These are phyloP conservation scores for Dreissena rostriformis DNA, from an alignment of 1,140 invertebrate genomes.

Conservation along the genomic window DNA sequence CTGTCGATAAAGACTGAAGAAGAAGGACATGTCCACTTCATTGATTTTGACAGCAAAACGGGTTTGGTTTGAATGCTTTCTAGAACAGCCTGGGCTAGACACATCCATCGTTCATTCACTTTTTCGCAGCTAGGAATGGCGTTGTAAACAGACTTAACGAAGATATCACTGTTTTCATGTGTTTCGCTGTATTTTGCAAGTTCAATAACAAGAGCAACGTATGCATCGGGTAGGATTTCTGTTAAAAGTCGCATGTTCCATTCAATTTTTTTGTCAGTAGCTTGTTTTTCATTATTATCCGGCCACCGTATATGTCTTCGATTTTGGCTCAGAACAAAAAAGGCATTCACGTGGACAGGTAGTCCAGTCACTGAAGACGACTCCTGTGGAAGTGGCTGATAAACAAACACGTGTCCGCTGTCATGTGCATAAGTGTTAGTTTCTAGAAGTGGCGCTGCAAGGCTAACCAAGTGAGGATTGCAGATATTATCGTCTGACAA, in stretches of 20 bases:
- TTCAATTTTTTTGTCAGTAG: slow-evolving; percentile 57
- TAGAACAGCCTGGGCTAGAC: not conserved
- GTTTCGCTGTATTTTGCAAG: not conserved
- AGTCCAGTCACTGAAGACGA: slow-evolving; percentile 63
- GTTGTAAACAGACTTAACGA: not conserved
- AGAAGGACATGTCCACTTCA: not conserved
- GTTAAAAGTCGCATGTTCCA: slow-evolving; percentile 68
- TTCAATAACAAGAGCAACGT: slow-evolving; percentile 32
- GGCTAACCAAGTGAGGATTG: slow-evolving; percentile 65
- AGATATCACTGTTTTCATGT: not conserved
- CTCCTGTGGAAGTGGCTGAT: slow-evolving; percentile 70
- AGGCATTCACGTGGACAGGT: slow-evolving; percentile 72
- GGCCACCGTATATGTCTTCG: slow-evolving; percentile 70
- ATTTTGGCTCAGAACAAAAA: slow-evolving; percentile 70
- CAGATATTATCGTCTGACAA: slow-evolving; percentile 24
- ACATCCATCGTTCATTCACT: slow-evolving; percentile 9
- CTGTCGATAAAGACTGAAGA: not conserved
- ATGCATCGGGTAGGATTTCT: slow-evolving; percentile 61
- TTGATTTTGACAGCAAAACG: not conserved
- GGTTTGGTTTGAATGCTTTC: not conserved
- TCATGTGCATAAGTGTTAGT: not conserved
- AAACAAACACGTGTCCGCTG: slow-evolving; percentile 68
- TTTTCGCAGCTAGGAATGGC: slow-evolving; percentile 2
- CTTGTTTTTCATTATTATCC: slow-evolving; percentile 27
- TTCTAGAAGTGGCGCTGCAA: slow-evolving; percentile 49